Evolutionary conservation across 92 coral and sea anemone genomes (phyloP).

Genomic region (Diadumene lineata): DNA sequence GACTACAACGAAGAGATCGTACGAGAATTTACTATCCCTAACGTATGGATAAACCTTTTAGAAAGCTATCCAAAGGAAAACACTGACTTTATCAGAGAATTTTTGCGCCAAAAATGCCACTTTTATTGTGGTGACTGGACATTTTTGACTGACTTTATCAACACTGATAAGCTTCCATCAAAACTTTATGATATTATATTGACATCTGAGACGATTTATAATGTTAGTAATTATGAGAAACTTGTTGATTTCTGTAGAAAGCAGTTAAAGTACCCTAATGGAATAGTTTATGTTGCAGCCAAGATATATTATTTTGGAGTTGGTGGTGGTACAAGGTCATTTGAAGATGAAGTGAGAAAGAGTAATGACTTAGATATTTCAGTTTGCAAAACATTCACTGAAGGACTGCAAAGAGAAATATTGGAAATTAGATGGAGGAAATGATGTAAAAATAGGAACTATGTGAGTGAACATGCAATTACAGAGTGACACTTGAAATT

Average conservation of each 20-base stretch:
- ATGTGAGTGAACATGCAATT: too few relatives aligned
- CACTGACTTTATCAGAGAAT: not conserved
- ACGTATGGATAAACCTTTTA: slow-evolving; percentile 60
- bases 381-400: slow-evolving; percentile 36
- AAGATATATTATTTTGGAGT: slow-evolving; percentile 97
- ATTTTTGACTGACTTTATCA: slow-evolving; percentile 44
- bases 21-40: slow-evolving; percentile 81
- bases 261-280: slow-evolving; percentile 61
- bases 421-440: slow-evolving; percentile 51
- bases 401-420: slow-evolving; percentile 84
- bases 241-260: slow-evolving; percentile 64
- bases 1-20: slow-evolving; percentile 92
- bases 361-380: slow-evolving; percentile 62
- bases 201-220: slow-evolving; percentile 93
- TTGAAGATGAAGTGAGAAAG: slow-evolving; percentile 61
- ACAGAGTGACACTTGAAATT: too few relatives aligned
- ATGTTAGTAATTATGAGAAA: slow-evolving; percentile 56
- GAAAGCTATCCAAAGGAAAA: not conserved
- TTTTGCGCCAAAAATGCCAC: slow-evolving; percentile 39
- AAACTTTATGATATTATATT: slow-evolving; percentile 76
- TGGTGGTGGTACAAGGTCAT: slow-evolving; percentile 96
- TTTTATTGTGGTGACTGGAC: slow-evolving; percentile 95
- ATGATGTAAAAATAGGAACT: too few relatives aligned
- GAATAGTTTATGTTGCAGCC: slow-evolving; percentile 85
- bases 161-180: slow-evolving; percentile 37